Evolutionary conservation across 1,140 invertebrate species (phyloP).

Genomic region (Potamilus streckersoni): DNA sequence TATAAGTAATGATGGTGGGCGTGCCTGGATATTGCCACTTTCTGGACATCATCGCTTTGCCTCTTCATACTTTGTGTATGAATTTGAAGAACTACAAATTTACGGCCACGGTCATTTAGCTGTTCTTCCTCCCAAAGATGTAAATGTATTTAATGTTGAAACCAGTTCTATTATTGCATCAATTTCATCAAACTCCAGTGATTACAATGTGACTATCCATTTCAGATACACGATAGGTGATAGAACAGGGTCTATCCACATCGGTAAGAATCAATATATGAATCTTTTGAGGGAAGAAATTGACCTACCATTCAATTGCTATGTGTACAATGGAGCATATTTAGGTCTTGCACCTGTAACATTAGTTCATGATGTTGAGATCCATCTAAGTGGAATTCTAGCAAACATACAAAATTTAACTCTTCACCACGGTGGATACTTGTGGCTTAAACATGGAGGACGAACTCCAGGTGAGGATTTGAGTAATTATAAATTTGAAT

Average conservation of each 20-base stretch:
- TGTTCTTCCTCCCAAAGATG: conserved; percentile 32
- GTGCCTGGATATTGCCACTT: conserved; percentile 54
- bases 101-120: conserved; percentile 55
- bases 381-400: conserved; percentile 52
- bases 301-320: conserved; percentile 53
- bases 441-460: conserved; percentile 58
- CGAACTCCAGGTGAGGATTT: conserved; percentile 34
- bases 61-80: conserved; percentile 24
- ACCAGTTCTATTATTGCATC: conserved; percentile 6
- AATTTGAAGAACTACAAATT: conserved; percentile 57
- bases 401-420: conserved; percentile 52
- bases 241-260: conserved; percentile 49
- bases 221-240: conserved; percentile 61
- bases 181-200: conserved; percentile 16
- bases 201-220: conserved; percentile 48
- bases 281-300: conserved; percentile 52
- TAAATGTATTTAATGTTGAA: conserved; percentile 13
- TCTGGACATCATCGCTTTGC: conserved; percentile 52
- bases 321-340: conserved; percentile 46
- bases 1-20: conserved; percentile 36
- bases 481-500: conserved; percentile 46
- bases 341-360: conserved; percentile 52
- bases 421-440: conserved; percentile 52
- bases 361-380: conserved; percentile 55
- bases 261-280: conserved; percentile 41